A percentile compares a stretch with the other conserved stretches of the same genome.
Conservation (phyloP, 2,797 vertebrate genomes). For the Lindbergichthys nudifrons region DNA sequence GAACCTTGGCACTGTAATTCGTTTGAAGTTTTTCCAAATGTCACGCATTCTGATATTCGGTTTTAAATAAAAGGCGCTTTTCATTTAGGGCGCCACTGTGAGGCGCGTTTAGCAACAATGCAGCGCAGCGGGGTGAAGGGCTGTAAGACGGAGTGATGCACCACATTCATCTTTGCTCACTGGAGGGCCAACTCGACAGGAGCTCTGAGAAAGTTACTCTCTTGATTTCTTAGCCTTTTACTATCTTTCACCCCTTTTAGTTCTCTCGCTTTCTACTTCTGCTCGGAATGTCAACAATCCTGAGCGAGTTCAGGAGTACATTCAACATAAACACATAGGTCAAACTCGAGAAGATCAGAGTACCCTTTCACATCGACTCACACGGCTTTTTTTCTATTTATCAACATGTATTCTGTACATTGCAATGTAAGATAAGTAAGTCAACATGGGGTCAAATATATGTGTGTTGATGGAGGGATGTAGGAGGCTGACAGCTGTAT, state of each 20-base stretch:
- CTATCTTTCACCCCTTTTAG: slow-evolving; percentile 15
- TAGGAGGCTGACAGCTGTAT: slow-evolving; percentile 4
- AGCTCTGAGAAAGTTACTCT: slow-evolving; percentile 20
- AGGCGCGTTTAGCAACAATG: slow-evolving; percentile 64
- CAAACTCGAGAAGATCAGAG: slow-evolving; percentile 3
- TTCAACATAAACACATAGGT: slow-evolving; percentile 24
- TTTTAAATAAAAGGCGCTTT: slow-evolving; percentile 71
- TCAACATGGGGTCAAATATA: neutral
- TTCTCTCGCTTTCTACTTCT: neutral
- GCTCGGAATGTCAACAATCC: slow-evolving; percentile 22
- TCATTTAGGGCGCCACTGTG: slow-evolving; percentile 53
- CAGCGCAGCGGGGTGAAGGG: slow-evolving; percentile 45
- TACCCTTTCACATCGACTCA: slow-evolving; percentile 5
- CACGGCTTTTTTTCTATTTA: slow-evolving; percentile 5
- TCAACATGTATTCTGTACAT: slow-evolving; percentile 13
- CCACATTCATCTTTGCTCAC: slow-evolving; percentile 51
- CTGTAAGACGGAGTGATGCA: slow-evolving; percentile 38
- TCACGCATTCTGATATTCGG: slow-evolving; percentile 72
- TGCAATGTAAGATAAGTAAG: neutral
- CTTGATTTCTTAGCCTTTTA: slow-evolving; percentile 42
- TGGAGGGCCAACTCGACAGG: slow-evolving; percentile 32
- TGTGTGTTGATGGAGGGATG: neutral
- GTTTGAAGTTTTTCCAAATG: slow-evolving; percentile 75
- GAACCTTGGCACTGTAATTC: slow-evolving; percentile 74
- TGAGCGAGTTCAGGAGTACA: neutral